Percentiles rank a stretch among this genome's conserved stretches.
phyloP scores from a whole-genome alignment of 1,140 invertebrate genomes.

The Trigoniulus corallinus region DNA sequence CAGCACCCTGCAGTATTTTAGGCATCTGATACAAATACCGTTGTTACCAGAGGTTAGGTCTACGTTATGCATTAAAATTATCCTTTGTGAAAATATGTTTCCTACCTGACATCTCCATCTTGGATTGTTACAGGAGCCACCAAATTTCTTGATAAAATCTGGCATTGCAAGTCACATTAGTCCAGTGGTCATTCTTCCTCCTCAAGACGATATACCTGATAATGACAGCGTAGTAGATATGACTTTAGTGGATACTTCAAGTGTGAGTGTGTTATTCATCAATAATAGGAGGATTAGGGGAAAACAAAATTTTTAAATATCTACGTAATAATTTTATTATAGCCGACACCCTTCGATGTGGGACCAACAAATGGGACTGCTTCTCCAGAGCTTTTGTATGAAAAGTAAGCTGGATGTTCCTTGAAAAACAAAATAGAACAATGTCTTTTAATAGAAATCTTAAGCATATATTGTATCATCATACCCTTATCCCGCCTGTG shows the following conservation, averaged over 20 bases:
- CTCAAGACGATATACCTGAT: conserved; percentile 36
- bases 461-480: too few relatives aligned
- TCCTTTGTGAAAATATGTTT: conserved; percentile 3
- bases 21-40: conserved; percentile 85
- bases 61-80: neutral
- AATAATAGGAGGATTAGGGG: neutral
- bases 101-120: conserved; percentile 7
- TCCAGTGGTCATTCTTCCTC: conserved; percentile 75
- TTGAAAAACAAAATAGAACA: too few relatives aligned
- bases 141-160: conserved; percentile 85
- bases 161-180: conserved; percentile 85
- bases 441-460: too few relatives aligned
- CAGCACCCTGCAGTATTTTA: conserved; percentile 91
- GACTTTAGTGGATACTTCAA: conserved; percentile 9
- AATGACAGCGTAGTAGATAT: conserved; percentile 8
- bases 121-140: conserved; percentile 49
- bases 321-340: conserved; percentile 12
- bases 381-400: conserved; percentile 35
- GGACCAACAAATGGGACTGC: conserved; percentile 33
- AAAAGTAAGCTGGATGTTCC: too few relatives aligned
- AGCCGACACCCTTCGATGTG: conserved; percentile 22
- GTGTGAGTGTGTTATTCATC: neutral
- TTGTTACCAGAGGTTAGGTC: conserved; percentile 61
- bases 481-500: too few relatives aligned
- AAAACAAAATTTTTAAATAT: too few relatives aligned